Evolutionary conservation across 2,797 vertebrate species (phyloP), one percentile per base, ranked within the genome.

Genomic region (Pempheris klunzingeri): DNA sequence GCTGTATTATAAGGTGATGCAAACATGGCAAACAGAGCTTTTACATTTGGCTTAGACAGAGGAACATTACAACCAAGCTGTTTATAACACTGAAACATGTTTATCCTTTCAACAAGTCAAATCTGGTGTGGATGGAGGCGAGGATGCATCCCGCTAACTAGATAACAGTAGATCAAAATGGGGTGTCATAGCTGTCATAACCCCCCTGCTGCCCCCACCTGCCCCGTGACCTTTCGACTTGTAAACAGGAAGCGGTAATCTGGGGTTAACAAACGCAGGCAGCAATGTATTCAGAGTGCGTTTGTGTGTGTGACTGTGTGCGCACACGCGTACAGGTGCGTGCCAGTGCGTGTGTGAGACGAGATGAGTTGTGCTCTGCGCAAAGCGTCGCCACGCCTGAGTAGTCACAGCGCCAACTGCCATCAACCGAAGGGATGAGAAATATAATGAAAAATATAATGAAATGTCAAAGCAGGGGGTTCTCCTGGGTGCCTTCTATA

Each of bases 381-480:
- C 78, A 83, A 88, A 88, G 87, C 86, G 80, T 89, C 71, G 80
- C 85, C 87, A 92, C 83, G 91, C 90, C 87, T 92, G 92, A 94
- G 88, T 86, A 81, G 84, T 86, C 92, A 90, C 91, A 80, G 85
- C 80, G 14, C 90, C 82, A 73, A 87, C 91, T 92, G 90, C 91
- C 93, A 93, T 94, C 92, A 93, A 90, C 84, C 87, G 88, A 88
- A 87, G 87, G 92, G 91, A 94, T 93, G 93, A 91, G 85, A 93
- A 94, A 93, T 91, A 93, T 93, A 93, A 94, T 94, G 92, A 93
- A 92, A 94, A 94, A 93, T 93, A 93, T 94, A 93, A 94, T 94
- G 92, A 93, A 93, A 94, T 93, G 93, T 94, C 93, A 93, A 92
- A 93, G 87, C 86, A 86, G 82, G 84, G 88, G 88, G 86, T 87